A percentile compares a stretch with the other conserved stretches of the same genome.
phyloP scores from a whole-genome alignment of 2,888 invertebrate genomes.

The Hirtodrosophila confusa region DNA sequence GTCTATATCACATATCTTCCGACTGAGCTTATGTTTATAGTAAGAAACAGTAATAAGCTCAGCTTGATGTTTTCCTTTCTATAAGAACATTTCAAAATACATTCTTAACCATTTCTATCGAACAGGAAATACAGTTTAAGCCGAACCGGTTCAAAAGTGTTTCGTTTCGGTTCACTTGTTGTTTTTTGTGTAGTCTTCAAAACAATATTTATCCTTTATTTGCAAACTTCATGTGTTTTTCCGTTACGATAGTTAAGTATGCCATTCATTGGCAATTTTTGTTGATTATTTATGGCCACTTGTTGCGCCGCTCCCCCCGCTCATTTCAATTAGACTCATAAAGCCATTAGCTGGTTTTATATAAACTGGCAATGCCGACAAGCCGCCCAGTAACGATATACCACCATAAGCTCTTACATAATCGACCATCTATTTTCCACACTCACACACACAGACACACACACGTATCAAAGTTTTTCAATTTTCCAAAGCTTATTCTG shows the following conservation, averaged over 20 bases:
- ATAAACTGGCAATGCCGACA: constrained; percentile 45
- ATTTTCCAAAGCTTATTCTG: constrained; percentile 57
- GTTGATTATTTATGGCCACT: constrained; percentile 9
- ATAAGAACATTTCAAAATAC: no score
- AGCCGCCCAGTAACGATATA: constrained; percentile 48
- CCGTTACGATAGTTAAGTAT: constrained; percentile 20
- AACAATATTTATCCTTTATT: no score
- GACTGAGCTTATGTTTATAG: neutral
- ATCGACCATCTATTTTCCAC: constrained; percentile 61
- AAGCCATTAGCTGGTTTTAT: constrained; percentile 53
- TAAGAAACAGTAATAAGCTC: neutral
- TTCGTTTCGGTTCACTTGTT: no score
- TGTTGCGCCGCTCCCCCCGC: constrained; percentile 7
- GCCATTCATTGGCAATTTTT: constrained; percentile 10
- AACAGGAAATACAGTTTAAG: no score
- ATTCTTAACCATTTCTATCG: no score
- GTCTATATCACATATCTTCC: neutral
- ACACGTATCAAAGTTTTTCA: constrained; percentile 63
- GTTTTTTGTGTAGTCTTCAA: no score
- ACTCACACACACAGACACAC: constrained; percentile 16
- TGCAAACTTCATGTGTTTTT: neutral
- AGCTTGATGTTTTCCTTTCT: neutral
- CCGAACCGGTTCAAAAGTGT: no score
- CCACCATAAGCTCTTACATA: constrained; percentile 64
- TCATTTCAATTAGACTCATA: constrained; percentile 51